These are phyloP conservation scores for Leptoclinus maculatus DNA, from an alignment of 2,797 vertebrate genomes.

Conservation along the genomic window DNA sequence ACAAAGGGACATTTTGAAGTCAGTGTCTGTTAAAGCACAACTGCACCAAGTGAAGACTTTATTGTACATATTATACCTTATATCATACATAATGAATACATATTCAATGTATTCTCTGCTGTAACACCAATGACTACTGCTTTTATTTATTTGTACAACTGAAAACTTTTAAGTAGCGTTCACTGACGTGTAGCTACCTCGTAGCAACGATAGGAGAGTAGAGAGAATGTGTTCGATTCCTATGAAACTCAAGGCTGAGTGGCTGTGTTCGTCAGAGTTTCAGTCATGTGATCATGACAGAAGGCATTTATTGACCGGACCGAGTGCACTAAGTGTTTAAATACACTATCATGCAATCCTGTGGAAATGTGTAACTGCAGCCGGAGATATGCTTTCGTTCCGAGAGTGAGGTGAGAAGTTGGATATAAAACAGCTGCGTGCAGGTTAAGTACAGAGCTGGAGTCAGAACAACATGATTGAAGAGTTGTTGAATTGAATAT, in stretches of 20 bases:
- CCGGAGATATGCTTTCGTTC: background rate
- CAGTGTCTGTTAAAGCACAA: constrained; percentile 11
- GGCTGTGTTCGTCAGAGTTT: background rate
- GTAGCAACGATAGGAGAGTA: background rate
- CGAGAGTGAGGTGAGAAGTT: background rate
- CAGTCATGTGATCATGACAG: background rate
- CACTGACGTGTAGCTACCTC: background rate
- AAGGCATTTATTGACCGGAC: background rate
- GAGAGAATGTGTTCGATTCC: background rate
- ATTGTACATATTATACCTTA: background rate
- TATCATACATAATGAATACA: background rate
- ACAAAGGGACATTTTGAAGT: background rate
- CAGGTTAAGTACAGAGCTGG: background rate
- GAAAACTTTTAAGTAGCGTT: constrained; percentile 12
- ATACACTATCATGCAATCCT: background rate
- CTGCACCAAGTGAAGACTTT: constrained; percentile 12
- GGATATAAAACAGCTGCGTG: background rate
- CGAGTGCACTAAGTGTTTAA: background rate
- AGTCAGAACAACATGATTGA: background rate
- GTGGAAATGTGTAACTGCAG: background rate
- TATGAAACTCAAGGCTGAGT: background rate
- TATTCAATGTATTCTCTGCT: constrained; percentile 7
- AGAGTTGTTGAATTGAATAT: background rate
- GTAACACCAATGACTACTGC: constrained; percentile 42
- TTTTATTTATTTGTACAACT: constrained; percentile 57